phyloP scores from a whole-genome alignment of 1,140 invertebrate genomes.

The Drosophila ercepeae region DNA sequence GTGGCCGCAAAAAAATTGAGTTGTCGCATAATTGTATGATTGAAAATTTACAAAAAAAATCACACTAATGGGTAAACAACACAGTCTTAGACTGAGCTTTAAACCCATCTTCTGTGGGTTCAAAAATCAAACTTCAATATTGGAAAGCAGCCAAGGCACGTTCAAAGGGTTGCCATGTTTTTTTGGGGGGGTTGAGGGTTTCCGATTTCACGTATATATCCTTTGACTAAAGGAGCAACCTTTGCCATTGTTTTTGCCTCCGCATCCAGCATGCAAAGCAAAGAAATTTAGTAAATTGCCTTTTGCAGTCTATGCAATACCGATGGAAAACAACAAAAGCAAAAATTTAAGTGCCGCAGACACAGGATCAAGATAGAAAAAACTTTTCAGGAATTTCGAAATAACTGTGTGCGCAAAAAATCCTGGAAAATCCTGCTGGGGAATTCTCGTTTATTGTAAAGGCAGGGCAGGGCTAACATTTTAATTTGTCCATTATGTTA shows the following conservation, averaged over 20 bases:
- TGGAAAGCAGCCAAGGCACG: not conserved
- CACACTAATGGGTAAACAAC: too few relatives aligned
- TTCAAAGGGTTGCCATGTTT: not conserved
- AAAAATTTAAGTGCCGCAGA: conserved; percentile 48
- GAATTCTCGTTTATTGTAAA: conserved; percentile 38
- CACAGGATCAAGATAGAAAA: conserved; percentile 27
- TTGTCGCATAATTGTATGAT: not conserved
- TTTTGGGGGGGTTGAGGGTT: not conserved
- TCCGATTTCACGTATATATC: not conserved
- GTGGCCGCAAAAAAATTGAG: conserved; percentile 5
- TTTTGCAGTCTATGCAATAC: conserved; percentile 44
- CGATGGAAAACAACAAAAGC: conserved; percentile 55
- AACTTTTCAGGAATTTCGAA: conserved; percentile 26
- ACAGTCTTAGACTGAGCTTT: too few relatives aligned
- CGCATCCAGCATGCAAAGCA: conserved; percentile 31
- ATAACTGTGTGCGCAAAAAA: conserved; percentile 29
- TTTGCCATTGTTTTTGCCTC: conserved; percentile 13
- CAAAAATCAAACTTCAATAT: not conserved
- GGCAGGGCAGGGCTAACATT: conserved; percentile 44
- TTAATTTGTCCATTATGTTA: conserved; percentile 72
- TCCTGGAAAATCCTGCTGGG: conserved; percentile 51
- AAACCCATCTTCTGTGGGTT: not conserved
- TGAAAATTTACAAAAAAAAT: not conserved
- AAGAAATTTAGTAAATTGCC: conserved; percentile 38
- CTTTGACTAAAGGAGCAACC: conserved; percentile 15